Evolutionary conservation across 2,797 vertebrate species (phyloP).

Genomic region (Ataeniobius toweri): DNA sequence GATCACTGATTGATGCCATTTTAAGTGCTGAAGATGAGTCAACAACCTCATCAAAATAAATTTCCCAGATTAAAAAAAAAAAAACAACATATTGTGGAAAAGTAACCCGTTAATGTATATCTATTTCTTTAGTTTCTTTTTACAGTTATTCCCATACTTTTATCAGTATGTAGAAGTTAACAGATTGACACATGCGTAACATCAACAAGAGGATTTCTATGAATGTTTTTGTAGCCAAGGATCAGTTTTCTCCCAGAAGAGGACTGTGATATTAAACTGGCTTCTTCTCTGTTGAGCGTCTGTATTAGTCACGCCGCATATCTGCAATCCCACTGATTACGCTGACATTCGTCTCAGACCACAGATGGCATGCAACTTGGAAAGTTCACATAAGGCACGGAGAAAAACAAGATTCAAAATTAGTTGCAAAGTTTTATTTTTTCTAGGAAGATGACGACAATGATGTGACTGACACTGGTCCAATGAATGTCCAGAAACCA

Average conservation of each 20-base stretch:
- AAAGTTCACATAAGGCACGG: background rate
- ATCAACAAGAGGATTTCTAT: background rate
- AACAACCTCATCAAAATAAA: slow-evolving; percentile 50
- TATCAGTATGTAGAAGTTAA: background rate
- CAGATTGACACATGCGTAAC: background rate
- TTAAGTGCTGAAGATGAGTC: slow-evolving; percentile 43
- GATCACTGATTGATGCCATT: slow-evolving; percentile 57
- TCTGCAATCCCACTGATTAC: slow-evolving; percentile 1
- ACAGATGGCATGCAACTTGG: background rate
- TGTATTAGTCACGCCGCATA: slow-evolving; percentile 5
- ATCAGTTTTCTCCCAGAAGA: background rate
- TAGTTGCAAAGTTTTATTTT: background rate
- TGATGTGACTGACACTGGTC: background rate
- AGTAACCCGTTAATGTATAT: slow-evolving; percentile 11
- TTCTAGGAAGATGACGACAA: background rate
- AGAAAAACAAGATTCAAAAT: background rate
- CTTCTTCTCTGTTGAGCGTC: background rate
- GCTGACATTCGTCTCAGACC: slow-evolving; percentile 2
- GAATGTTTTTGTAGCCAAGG: background rate
- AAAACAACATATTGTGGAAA: slow-evolving; percentile 43
- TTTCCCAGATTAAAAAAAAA: slow-evolving; percentile 22
- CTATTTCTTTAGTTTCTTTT: background rate
- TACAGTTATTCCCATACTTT: background rate
- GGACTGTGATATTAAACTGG: slow-evolving; percentile 7
- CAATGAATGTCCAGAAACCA: background rate